Conservation (phyloP, 2,888 invertebrate genomes). For the Caenorhabditis sinica region DNA sequence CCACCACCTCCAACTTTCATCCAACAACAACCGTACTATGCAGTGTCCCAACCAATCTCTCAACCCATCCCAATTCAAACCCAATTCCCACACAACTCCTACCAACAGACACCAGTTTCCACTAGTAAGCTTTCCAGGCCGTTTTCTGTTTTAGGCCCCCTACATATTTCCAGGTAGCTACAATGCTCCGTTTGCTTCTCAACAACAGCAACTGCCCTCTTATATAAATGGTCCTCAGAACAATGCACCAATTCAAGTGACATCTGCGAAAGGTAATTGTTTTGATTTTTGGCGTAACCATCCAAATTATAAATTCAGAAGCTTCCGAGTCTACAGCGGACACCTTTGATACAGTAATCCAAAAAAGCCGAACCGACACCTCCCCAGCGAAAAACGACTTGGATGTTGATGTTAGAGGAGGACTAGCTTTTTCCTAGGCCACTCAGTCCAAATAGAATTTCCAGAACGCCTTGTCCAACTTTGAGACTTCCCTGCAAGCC, state of each 20-base stretch:
- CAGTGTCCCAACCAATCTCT: neutral
- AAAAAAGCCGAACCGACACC: conserved; percentile 42
- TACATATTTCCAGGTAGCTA: conserved; percentile 34
- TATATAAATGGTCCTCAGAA: conserved; percentile 14
- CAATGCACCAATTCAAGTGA: conserved; percentile 43
- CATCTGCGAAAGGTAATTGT: conserved; percentile 40
- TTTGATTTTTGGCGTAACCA: neutral
- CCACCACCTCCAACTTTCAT: conserved; percentile 35
- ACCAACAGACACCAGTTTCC: conserved; percentile 26
- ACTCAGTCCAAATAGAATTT: conserved; percentile 8
- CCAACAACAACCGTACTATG: conserved; percentile 32
- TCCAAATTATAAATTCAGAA: neutral
- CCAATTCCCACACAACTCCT: conserved; percentile 41
- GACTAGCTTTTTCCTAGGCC: neutral
- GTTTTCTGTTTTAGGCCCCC: too few species aligned
- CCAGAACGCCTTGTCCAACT: conserved; percentile 46
- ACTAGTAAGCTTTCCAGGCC: conserved; percentile 15
- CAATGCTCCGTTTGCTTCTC: conserved; percentile 29
- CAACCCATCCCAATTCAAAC: conserved; percentile 41
- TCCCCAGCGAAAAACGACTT: conserved; percentile 43
- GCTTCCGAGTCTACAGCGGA: conserved; percentile 22
- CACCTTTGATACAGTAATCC: conserved; percentile 42
- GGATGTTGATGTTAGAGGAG: conserved; percentile 27
- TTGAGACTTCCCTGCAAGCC: conserved; percentile 54
- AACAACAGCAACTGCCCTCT: neutral